Evolutionary conservation across 2,888 invertebrate species (phyloP).

Genomic region (Erebia palarica): DNA sequence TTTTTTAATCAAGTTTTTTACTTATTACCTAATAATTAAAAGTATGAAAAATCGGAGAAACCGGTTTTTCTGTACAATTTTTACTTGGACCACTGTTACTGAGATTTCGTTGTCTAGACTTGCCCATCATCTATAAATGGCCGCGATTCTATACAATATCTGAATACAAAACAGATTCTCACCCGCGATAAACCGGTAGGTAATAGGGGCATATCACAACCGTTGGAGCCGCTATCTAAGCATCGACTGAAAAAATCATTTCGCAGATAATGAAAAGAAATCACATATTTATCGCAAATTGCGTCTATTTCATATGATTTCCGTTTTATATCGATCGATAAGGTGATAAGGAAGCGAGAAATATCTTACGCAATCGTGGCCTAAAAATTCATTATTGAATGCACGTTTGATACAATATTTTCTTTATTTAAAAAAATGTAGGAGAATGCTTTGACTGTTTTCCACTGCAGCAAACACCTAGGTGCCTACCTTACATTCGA

Average conservation of each 20-base stretch:
- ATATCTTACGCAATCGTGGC: constrained; percentile 46
- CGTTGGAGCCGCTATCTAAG: constrained; percentile 66
- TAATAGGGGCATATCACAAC: constrained; percentile 49
- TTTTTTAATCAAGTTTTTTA: too few relatives aligned
- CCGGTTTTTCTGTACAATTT: too few relatives aligned
- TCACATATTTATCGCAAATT: constrained; percentile 75
- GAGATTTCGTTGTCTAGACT: not conserved
- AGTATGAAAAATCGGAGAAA: too few relatives aligned
- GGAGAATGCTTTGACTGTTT: too few relatives aligned
- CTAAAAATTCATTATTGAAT: too few relatives aligned
- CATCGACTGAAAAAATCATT: constrained; percentile 77
- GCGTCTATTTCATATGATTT: constrained; percentile 68
- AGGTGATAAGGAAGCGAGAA: constrained; percentile 55
- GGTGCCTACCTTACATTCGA: too few relatives aligned
- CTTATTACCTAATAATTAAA: not conserved
- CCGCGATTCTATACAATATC: not conserved
- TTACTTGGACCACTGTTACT: too few relatives aligned
- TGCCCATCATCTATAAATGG: not conserved
- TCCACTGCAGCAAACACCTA: too few relatives aligned
- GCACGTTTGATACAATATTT: too few relatives aligned
- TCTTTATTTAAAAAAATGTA: too few relatives aligned
- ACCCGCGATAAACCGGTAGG: constrained; percentile 27
- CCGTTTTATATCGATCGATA: constrained; percentile 64
- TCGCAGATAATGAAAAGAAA: constrained; percentile 68
- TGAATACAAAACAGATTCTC: constrained; percentile 26